Percentiles rank a stretch among this genome's conserved stretches.
Conservation (phyloP, 2,797 vertebrate genomes). For the Alosa sapidissima region DNA sequence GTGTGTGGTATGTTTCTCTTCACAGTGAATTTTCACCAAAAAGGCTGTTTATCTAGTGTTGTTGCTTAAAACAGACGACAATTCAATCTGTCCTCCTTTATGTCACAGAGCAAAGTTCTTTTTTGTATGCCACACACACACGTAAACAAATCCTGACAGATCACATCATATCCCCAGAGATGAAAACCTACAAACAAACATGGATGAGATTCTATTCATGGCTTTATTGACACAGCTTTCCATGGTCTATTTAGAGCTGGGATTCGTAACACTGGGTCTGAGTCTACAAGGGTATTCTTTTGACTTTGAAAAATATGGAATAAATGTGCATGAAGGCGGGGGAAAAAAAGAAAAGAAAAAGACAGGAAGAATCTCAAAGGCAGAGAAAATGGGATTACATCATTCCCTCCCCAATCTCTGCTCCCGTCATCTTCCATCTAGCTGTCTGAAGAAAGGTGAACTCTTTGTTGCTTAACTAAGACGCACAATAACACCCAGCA, state of each 20-base stretch:
- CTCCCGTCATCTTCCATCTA: neutral
- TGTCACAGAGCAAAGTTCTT: neutral
- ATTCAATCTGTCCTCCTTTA: neutral
- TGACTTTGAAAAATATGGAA: neutral
- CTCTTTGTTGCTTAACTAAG: neutral
- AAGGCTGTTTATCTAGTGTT: neutral
- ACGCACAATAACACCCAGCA: neutral
- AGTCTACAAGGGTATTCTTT: neutral
- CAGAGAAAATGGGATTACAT: constrained; percentile 17
- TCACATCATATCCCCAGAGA: neutral
- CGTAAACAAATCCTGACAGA: neutral
- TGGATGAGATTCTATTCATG: neutral
- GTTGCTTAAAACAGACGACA: neutral
- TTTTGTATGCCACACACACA: neutral
- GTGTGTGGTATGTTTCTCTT: neutral
- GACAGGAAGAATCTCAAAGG: neutral
- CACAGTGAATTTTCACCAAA: neutral
- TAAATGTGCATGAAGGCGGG: neutral
- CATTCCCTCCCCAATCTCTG: neutral
- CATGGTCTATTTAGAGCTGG: neutral
- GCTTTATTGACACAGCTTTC: constrained; percentile 14
- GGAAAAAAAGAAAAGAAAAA: neutral
- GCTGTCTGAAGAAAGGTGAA: neutral
- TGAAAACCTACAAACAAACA: constrained; percentile 3
- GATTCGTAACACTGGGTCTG: neutral